phyloP scores from a whole-genome alignment of 2,888 invertebrate species.

The Dasypolia templi region DNA sequence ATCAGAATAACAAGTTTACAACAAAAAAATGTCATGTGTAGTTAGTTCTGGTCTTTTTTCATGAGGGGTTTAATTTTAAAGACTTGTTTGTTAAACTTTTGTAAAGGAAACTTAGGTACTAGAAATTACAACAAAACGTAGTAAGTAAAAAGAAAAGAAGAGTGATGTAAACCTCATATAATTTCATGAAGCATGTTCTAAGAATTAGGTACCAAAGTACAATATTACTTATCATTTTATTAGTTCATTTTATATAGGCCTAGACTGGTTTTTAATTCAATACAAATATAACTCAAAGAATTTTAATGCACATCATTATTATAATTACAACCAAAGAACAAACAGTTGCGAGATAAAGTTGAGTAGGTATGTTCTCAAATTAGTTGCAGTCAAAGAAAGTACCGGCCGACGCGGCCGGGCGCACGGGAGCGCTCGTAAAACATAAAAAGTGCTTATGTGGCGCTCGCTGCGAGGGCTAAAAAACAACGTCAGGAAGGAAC shows the following conservation, averaged over 20 bases:
- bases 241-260: no score
- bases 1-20: background rate
- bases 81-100: background rate
- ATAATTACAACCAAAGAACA: constrained; percentile 60
- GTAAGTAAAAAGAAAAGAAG: background rate
- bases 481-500: constrained; percentile 87
- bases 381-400: constrained; percentile 82
- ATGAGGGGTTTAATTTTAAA: background rate
- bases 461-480: constrained; percentile 85
- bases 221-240: no score
- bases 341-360: constrained; percentile 64
- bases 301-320: constrained; percentile 35
- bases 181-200: background rate
- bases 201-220: background rate
- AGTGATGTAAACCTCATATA: background rate
- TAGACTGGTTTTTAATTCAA: constrained; percentile 5
- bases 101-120: background rate
- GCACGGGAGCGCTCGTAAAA: constrained; percentile 86
- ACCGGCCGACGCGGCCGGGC: constrained; percentile 81
- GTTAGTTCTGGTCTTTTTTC: background rate
- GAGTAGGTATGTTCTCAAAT: constrained; percentile 78
- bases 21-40: background rate
- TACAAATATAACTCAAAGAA: constrained; percentile 25
- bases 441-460: constrained; percentile 89
- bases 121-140: background rate